Base-by-base conservation (phyloP, 2,797 vertebrate genomes). In the Coregonus suidteri region DNA sequence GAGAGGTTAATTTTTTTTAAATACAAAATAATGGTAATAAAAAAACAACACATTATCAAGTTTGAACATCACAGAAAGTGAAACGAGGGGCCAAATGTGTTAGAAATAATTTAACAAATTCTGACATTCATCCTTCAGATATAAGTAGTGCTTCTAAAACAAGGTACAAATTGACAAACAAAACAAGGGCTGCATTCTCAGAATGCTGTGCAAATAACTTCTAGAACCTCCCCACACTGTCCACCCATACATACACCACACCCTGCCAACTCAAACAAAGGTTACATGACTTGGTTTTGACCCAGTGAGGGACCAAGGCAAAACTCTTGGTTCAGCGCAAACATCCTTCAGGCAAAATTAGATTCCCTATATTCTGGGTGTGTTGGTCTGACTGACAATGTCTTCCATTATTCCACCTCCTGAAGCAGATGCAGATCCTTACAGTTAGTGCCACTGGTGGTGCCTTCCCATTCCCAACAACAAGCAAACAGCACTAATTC, bases 141-240 rank as follows among this genome's bases (percentile, higher is more conserved):
- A 90, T 89, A 95, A 92, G 93, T 93, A 90, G 93, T 95, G 96
- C 93, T 93, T 91, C 84, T 84, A 78, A 91, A 92, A 88, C 81
- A 88, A 88, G 91, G 87, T 91, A 88, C 81, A 79, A 81, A 64
- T 64, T 3, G 66, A 76, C 74, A 89, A 77, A 87, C 71, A 88
- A 83, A 85, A 83, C 74, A 30, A 82, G 89, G 91, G 89, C 91
- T 91, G 93, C 94, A 94, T 95, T 94, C 93, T 75, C 86, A 77
- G 93, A 95, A 95, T 90, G 93, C 94, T 95, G 94, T 94, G 94
- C 93, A 95, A 95, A 93, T 92, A 91, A 93, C 88, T 79, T 84
- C 65, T 89, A 85, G 31, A 13, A 64, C 75, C 47, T 35, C 65
- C 79, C 74, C 75, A 68, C 75, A 35, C 59, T 37, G 66, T 68